These are phyloP conservation scores for Sycophila sp. DNA, from an alignment of 1,140 invertebrate species.

Conservation along the genomic window DNA sequence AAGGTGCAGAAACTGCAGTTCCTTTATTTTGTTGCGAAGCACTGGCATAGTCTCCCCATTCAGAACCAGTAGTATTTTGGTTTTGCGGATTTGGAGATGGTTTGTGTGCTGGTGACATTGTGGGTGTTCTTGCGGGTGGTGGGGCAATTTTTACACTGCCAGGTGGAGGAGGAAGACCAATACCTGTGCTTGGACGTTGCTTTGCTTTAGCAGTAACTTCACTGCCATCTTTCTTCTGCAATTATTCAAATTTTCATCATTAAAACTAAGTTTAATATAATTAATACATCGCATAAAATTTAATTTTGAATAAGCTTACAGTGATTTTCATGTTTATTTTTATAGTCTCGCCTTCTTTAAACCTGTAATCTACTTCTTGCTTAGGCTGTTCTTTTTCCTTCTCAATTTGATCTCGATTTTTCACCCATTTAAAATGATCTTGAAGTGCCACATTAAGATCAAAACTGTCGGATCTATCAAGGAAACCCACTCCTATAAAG, in stretches of 20 bases:
- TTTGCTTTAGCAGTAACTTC: conserved; percentile 74
- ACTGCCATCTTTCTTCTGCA: conserved; percentile 87
- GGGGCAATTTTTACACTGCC: conserved; percentile 76
- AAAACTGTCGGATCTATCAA: conserved; percentile 98
- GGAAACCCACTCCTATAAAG: conserved; percentile 98
- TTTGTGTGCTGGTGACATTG: conserved; percentile 77
- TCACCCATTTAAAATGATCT: conserved; percentile 98
- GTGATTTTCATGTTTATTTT: conserved; percentile 99
- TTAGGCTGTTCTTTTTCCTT: conserved; percentile 80
- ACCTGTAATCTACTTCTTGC: conserved; percentile 92
- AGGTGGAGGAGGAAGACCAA: conserved; percentile 86
- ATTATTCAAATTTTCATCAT: background rate
- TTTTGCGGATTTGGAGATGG: conserved; percentile 67
- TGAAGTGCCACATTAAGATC: conserved; percentile 98
- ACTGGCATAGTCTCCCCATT: conserved; percentile 84
- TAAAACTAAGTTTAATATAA: conserved; percentile 24
- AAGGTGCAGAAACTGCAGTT: conserved; percentile 45
- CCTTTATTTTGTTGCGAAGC: conserved; percentile 56
- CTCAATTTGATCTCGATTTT: conserved; percentile 89
- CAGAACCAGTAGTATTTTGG: conserved; percentile 64
- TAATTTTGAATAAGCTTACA: conserved; percentile 68
- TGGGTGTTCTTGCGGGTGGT: conserved; percentile 73
- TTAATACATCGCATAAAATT: conserved; percentile 7
- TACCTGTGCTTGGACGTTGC: conserved; percentile 69
- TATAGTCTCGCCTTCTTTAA: conserved; percentile 98